Evolutionary conservation across 2,888 invertebrate genomes (phyloP), one percentile per base, ranked within the genome.

Genomic region (Drosophila colorata): DNA sequence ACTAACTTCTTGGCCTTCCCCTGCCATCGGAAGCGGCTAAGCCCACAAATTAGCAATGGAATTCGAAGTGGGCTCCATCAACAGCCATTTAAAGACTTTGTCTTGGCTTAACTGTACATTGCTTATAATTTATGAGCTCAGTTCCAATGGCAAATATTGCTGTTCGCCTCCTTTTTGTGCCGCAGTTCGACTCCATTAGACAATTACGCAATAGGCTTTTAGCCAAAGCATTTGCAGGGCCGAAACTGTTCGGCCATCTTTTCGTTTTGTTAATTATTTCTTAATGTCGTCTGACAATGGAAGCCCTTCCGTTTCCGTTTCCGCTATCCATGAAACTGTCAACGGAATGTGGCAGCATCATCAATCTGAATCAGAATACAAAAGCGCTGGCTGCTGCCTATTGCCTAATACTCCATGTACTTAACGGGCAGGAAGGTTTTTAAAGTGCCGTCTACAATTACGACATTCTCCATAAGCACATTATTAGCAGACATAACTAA

Each of bases 161-260:
- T 25, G 35, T 59, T 38, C 59, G 63, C 52, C 60, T 55, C 38
- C 57, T 48, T 59, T 53, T 59, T 31, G 37, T 35, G 64, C 13
- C 38, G 40, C 51, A 47, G 68, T 65, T 82, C 79, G 66, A 71
- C 52, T 64, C 83, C 74, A 83, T 66, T 82, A 74, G 86, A 77
- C 83, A 76, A 81, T 82, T 82, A 66, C 86, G 77, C 70, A 70
- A 74, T 77, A 67, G 77, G 83, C 83, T 82, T 77, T 81, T 69
- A 80, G 74, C 70, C 59, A 53, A 20, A 48, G 41, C 61, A 38
- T 44, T 53, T 37, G 38, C 14, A 20, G n/a, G 16, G 25, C 20
- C 3, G 20, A 48, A 57, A 38, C 57, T 58, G 41, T 23, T 43
- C 33, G 53, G 61, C 51, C 58, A 68, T 67, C 59, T 67, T 57